Evolutionary conservation across 2,797 vertebrate species (phyloP).

Genomic region (Hyperoplus lanceolatus): DNA sequence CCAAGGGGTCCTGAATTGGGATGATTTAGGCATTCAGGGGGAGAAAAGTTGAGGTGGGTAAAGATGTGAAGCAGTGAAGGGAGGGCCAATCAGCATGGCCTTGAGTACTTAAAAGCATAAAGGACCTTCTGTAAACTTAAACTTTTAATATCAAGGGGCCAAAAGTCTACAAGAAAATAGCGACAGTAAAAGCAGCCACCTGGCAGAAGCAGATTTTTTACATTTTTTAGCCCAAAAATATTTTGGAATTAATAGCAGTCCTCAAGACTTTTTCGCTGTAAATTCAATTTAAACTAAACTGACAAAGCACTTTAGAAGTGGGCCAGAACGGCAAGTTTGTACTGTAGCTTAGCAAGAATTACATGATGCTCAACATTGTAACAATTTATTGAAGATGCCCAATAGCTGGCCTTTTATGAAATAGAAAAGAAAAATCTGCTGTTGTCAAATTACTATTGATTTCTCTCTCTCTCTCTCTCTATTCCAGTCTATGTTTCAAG

Average conservation of each 20-base stretch:
- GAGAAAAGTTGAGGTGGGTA: not conserved
- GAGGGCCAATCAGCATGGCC: not conserved
- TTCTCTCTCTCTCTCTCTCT: not conserved
- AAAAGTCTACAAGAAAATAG: no score
- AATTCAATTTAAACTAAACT: no score
- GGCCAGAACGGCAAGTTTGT: no score
- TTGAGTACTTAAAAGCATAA: not conserved
- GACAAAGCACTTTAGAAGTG: no score
- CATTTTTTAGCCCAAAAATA: not conserved
- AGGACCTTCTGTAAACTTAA: no score
- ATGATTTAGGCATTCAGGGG: not conserved
- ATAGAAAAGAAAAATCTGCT: not conserved
- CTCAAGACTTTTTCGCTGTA: no score
- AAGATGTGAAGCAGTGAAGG: constrained; percentile 1
- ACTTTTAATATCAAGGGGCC: no score
- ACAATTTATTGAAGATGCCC: not conserved
- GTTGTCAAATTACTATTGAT: constrained; percentile 14
- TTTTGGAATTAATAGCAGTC: constrained; percentile 10
- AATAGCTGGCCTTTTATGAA: not conserved
- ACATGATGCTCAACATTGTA: not conserved
- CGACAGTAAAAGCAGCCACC: no score
- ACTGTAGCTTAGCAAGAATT: not conserved
- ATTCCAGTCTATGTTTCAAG: constrained; percentile 5
- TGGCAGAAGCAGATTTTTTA: no score
- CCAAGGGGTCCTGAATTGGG: not conserved